A percentile compares a stretch with the other conserved stretches of the same genome.
Conservation (phyloP, 2,797 vertebrate species). For the Rhabdomys pumilio region DNA sequence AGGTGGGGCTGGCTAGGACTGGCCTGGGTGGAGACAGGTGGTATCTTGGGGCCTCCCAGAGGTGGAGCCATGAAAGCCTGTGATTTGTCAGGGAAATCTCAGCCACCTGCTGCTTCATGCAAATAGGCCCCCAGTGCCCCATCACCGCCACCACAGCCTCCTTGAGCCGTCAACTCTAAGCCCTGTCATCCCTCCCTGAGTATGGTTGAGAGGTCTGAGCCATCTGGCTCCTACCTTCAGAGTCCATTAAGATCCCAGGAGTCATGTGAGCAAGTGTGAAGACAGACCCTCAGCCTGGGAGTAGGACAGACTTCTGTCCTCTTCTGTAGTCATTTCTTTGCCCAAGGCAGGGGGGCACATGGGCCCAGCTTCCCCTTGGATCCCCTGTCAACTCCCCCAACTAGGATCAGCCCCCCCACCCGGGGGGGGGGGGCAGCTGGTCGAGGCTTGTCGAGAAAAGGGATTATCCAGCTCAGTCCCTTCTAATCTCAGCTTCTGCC, state of each 20-base stretch:
- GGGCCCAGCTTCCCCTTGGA: neutral
- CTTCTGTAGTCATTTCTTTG: neutral
- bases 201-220: neutral
- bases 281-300: neutral
- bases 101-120: conserved; percentile 80
- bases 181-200: conserved; percentile 22
- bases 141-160: conserved; percentile 30
- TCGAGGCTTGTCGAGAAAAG: conserved; percentile 85
- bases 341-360: neutral
- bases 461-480: conserved; percentile 92
- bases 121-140: conserved; percentile 45
- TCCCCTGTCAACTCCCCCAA: neutral
- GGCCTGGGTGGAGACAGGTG: conserved; percentile 63
- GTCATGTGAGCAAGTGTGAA: neutral
- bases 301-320: neutral
- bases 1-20: neutral
- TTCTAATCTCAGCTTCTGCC: conserved; percentile 88
- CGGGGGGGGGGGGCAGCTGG: conserved; percentile 88
- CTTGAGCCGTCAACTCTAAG: conserved; percentile 44
- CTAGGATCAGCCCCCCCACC: conserved; percentile 68
- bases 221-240: neutral
- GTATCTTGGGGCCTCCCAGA: conserved; percentile 40
- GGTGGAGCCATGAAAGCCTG: neutral
- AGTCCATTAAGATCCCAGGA: neutral
- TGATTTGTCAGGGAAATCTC: conserved; percentile 85